Base-by-base conservation (phyloP, 2,113 vertebrate species). In the Brienomyrus brachyistius region DNA sequence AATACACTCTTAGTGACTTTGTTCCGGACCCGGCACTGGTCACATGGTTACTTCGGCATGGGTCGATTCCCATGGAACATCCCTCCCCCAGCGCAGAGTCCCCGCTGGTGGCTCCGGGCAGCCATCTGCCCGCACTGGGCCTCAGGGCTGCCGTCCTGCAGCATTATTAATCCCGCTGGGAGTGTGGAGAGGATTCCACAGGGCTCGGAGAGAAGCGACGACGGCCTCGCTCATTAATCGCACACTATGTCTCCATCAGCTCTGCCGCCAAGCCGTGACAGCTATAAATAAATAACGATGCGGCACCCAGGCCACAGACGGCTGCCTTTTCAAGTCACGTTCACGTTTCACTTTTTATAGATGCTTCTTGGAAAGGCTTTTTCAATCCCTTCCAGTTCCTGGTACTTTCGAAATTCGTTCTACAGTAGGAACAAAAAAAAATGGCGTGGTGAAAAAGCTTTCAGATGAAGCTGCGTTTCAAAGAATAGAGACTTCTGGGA, bases 141-240 rank as follows among this genome's bases (percentile, higher is more conserved):
- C 70, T 77, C 66, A 9, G 35, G 52, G 4, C 48, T 31, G 84
- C 40, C 17, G 74, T 19, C 86, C 90, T 59, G 52, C 35, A 31
- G 90, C 86, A 91, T 86, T 94, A 91, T 92, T 91, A 11, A 17
- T 48, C 91, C 70, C 82, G 11, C 56, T 90, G 91, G 17, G 21
- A 90, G 89, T 83, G 50, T 48, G 80, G 56, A 56, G 80, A 80
- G 40, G 80, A 85, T 85, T 84, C 45, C 8, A 43, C 15, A 13
- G 6, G 62, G 2, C 50, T 27, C 6, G 17, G 88, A 90, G 89
- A 91, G 88, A 66, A 91, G 89, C 74, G 91, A 91, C 11, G 1
- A 77, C 86, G 89, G 85, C 23, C 54, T 13, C 1, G n/a, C 23
- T 89, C 90, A 92, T 93, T 91, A 92, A 94, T 93, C 93, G 91